Evolutionary conservation across 2,797 vertebrate genomes (phyloP).

Genomic region (Oreortyx pictus): DNA sequence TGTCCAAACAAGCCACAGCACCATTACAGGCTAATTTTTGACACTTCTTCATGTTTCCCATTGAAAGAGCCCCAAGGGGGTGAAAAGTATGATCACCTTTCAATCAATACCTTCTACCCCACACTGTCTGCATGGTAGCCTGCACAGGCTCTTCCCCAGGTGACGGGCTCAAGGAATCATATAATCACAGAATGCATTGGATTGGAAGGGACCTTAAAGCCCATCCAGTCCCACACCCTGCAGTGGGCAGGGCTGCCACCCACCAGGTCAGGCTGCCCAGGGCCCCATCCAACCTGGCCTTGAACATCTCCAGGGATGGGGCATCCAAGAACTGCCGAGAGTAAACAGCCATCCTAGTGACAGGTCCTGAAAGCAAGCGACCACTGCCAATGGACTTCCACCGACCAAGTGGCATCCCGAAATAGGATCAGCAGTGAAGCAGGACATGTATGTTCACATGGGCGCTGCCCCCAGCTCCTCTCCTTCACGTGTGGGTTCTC

Average conservation of each 20-base stretch:
- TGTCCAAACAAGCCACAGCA: neutral
- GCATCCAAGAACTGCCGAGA: neutral
- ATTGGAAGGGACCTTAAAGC: neutral
- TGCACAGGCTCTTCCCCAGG: neutral
- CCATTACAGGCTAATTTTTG: neutral
- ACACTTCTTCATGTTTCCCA: neutral
- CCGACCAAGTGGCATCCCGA: neutral
- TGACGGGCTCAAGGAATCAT: neutral
- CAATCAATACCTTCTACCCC: neutral
- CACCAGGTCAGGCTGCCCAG: neutral
- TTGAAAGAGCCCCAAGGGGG: neutral
- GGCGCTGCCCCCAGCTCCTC: neutral
- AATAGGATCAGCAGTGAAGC: neutral
- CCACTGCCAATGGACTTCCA: fast-evolving
- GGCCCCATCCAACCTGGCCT: neutral
- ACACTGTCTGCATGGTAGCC: neutral
- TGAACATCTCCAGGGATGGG: neutral
- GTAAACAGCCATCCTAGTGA: neutral
- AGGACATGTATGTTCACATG: neutral
- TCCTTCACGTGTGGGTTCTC: neutral
- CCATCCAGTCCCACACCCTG: neutral
- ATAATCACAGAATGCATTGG: neutral
- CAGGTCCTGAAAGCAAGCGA: neutral
- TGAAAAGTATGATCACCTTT: neutral
- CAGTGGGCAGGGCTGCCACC: neutral